Percentiles rank a stretch among this genome's conserved stretches.
phyloP scores from a whole-genome alignment of 2,797 vertebrate genomes.

The Karalla daura region DNA sequence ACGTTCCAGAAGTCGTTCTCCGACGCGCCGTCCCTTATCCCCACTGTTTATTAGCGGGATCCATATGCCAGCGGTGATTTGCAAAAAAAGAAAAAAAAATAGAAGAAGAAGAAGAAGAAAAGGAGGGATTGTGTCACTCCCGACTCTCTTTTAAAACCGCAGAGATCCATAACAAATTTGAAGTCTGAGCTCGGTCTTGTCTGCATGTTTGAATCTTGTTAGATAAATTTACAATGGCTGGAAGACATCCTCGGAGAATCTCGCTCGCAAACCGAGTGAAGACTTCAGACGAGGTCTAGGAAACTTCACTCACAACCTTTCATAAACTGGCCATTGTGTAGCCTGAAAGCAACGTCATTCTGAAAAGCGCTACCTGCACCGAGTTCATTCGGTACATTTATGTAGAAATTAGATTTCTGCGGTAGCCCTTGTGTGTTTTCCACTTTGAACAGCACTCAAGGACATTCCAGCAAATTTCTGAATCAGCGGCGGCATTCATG shows the following conservation, averaged over 20 bases:
- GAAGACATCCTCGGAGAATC: neutral
- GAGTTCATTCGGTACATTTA: neutral
- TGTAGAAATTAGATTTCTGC: neutral
- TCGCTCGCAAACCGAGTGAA: neutral
- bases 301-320: neutral
- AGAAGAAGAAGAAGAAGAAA: no score
- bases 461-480: constrained; percentile 1
- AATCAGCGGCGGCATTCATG: neutral
- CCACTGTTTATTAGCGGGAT: constrained; percentile 39
- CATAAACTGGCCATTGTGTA: neutral
- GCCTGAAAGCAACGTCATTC: neutral
- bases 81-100: no score
- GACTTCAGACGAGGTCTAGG: neutral
- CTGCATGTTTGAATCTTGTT: neutral
- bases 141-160: no score
- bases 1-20: constrained; percentile 51
- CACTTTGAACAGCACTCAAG: constrained; percentile 1
- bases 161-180: neutral
- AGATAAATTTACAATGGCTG: neutral
- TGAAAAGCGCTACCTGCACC: neutral
- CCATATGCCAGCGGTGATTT: constrained; percentile 41
- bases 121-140: constrained; percentile 11
- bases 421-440: neutral
- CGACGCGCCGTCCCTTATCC: constrained; percentile 44
- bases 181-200: neutral